Percentiles rank a stretch among this genome's conserved stretches.
Conservation (phyloP, 1,140 invertebrate species). For the Drosophila ogumai region DNA sequence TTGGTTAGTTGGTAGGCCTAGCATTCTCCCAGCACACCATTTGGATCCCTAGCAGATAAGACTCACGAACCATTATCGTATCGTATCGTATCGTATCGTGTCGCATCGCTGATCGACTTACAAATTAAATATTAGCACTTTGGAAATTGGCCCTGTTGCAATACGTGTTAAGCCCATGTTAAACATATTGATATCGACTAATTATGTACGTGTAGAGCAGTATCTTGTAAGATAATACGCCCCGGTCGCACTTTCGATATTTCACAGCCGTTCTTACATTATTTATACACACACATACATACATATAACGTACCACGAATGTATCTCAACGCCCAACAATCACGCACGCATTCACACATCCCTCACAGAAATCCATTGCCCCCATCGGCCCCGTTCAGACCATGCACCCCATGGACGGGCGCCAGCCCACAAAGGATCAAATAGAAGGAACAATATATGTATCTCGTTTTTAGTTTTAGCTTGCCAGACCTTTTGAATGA, state of each 20-base stretch:
- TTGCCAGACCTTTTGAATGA: constrained; percentile 68
- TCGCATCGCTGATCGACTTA: constrained; percentile 54
- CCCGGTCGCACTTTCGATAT: constrained; percentile 38
- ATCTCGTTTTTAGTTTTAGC: constrained; percentile 82
- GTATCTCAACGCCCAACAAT: constrained; percentile 75
- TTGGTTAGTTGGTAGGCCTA: constrained; percentile 74
- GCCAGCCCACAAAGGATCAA: constrained; percentile 28
- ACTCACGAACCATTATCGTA: constrained; percentile 50
- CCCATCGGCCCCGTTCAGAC: constrained; percentile 25
- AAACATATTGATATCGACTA: constrained; percentile 62
- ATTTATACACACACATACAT: constrained; percentile 29
- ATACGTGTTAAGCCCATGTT: constrained; percentile 70
- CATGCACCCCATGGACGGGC: constrained; percentile 15
- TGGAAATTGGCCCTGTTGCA: constrained; percentile 80
- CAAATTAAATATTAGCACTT: constrained; percentile 71
- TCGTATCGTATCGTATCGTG: constrained; percentile 31
- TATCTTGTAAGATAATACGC: constrained; percentile 44
- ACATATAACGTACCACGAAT: constrained; percentile 49
- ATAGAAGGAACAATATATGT: constrained; percentile 55
- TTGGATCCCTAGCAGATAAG: constrained; percentile 58
- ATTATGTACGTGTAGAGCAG: constrained; percentile 38
- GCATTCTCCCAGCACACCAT: constrained; percentile 42
- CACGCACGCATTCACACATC: constrained; percentile 32
- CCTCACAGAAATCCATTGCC: constrained; percentile 17
- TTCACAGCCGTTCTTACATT: constrained; percentile 36